Conservation (phyloP, 2,888 invertebrate genomes). For the Ditula angustiorana region DNA sequence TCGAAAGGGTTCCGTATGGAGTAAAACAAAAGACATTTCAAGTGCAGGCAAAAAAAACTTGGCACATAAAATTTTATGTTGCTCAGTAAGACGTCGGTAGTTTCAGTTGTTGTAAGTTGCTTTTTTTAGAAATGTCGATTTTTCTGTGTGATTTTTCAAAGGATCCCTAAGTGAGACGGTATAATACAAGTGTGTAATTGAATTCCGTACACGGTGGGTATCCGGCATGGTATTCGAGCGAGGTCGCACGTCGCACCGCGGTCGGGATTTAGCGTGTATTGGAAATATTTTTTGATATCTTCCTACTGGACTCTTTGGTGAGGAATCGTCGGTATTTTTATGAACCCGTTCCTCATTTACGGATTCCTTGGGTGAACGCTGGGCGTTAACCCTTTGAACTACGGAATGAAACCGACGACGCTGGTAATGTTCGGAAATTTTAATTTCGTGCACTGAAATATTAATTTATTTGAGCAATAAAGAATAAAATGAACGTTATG, state of each 20-base stretch:
- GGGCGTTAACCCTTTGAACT: constrained; percentile 38
- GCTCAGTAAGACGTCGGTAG: no score
- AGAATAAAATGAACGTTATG: no score
- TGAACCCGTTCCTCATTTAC: constrained; percentile 62
- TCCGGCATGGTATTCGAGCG: constrained; percentile 59
- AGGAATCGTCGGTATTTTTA: constrained; percentile 71
- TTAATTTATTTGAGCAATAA: neutral
- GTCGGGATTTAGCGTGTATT: constrained; percentile 75
- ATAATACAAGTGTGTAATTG: constrained; percentile 69
- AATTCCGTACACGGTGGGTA: constrained; percentile 70
- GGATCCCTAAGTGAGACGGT: constrained; percentile 56
- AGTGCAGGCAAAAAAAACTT: neutral
- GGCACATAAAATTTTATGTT: no score
- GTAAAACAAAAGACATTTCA: neutral
- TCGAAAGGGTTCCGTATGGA: constrained; percentile 41
- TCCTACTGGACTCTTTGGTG: constrained; percentile 63
- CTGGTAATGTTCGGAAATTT: neutral
- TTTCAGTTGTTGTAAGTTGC: constrained; percentile 27
- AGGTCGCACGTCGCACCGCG: constrained; percentile 67
- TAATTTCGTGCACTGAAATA: neutral
- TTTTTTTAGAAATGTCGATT: constrained; percentile 33
- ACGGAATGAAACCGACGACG: neutral
- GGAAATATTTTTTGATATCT: constrained; percentile 76
- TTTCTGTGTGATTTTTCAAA: constrained; percentile 41
- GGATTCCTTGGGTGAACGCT: constrained; percentile 51